These are phyloP conservation scores for Branchinecta lynchi DNA, from an alignment of 1,140 invertebrate species.

Conservation along the genomic window DNA sequence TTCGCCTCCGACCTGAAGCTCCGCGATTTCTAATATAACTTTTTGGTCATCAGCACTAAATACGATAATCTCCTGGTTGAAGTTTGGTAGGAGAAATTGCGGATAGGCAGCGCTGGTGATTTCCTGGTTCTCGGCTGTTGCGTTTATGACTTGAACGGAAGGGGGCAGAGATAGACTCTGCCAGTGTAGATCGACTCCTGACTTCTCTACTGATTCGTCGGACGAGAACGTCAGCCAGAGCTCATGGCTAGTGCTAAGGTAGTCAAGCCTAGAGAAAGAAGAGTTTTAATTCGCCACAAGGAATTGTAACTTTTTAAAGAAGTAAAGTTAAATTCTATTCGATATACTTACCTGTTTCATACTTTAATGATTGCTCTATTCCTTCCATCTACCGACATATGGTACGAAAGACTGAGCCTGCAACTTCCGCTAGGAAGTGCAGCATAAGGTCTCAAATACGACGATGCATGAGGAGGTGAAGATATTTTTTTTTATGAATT, in stretches of 20 bases:
- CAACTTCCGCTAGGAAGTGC: too few relatives aligned
- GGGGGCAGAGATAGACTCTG: neutral
- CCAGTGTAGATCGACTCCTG: slow-evolving; percentile 49
- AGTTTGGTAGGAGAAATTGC: neutral
- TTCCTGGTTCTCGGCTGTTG: neutral
- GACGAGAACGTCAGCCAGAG: slow-evolving; percentile 47
- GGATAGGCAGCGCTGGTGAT: neutral
- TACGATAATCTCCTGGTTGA: neutral
- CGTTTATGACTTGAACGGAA: neutral
- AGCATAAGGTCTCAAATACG: too few relatives aligned
- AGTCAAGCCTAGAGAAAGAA: slow-evolving; percentile 35
- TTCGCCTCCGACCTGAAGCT: neutral
- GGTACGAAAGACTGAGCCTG: too few relatives aligned
- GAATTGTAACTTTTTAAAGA: too few relatives aligned
- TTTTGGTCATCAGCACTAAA: neutral
- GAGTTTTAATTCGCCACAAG: too few relatives aligned
- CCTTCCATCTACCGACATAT: too few relatives aligned
- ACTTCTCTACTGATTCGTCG: slow-evolving; percentile 46
- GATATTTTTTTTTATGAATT: too few relatives aligned
- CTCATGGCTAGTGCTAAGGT: slow-evolving; percentile 42
- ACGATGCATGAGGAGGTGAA: too few relatives aligned
- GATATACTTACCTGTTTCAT: too few relatives aligned
- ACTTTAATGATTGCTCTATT: too few relatives aligned
- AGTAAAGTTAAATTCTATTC: too few relatives aligned
- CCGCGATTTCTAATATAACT: neutral